Evolutionary conservation across 1,140 invertebrate genomes (phyloP).

Genomic region (Bombus terrestris): DNA sequence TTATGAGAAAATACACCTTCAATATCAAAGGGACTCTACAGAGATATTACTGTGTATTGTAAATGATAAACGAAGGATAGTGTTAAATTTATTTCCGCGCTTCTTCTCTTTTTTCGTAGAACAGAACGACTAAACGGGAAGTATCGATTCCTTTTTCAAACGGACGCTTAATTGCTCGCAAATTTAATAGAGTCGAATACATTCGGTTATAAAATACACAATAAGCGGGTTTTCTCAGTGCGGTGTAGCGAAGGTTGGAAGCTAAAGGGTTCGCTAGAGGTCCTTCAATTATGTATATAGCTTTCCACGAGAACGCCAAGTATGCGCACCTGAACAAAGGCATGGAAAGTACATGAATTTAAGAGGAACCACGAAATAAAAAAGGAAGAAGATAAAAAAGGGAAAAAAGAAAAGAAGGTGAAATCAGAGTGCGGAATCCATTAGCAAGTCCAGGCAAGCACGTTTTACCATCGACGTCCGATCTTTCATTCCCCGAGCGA

Average conservation of each 20-base stretch:
- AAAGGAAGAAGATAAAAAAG: background rate
- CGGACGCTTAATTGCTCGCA: background rate
- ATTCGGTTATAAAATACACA: slow-evolving; percentile 11
- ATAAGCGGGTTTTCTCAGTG: background rate
- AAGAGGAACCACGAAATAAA: slow-evolving; percentile 14
- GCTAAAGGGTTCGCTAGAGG: background rate
- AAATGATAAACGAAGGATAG: background rate
- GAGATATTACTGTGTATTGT: background rate
- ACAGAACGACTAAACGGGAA: background rate
- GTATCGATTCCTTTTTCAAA: slow-evolving; percentile 8
- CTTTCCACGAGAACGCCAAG: slow-evolving; percentile 15
- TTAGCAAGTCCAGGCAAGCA: slow-evolving; percentile 58
- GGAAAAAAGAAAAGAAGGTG: slow-evolving; percentile 23
- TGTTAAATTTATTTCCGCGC: background rate
- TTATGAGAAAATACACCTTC: background rate
- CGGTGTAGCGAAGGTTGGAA: background rate
- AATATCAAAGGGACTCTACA: background rate
- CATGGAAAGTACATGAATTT: slow-evolving; percentile 49
- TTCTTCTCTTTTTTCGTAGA: background rate
- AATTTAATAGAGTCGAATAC: background rate
- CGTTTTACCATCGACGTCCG: slow-evolving; percentile 68
- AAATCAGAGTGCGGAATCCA: slow-evolving; percentile 70
- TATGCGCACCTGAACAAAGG: slow-evolving; percentile 36
- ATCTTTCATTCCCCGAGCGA: slow-evolving; percentile 67
- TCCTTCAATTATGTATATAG: slow-evolving; percentile 46